Evolutionary conservation across 2,797 vertebrate genomes (phyloP).

Genomic region (Propithecus perrieri): DNA sequence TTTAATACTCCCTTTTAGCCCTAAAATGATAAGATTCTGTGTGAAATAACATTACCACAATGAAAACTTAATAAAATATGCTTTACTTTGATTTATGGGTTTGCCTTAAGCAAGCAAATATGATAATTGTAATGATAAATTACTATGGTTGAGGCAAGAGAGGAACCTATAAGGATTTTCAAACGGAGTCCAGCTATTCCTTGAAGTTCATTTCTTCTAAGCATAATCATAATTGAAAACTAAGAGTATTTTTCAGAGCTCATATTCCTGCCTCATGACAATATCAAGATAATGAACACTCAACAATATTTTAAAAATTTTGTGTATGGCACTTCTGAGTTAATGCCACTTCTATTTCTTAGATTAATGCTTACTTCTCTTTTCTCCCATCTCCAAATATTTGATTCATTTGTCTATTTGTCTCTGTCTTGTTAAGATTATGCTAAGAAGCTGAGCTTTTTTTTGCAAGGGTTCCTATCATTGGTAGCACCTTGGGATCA

Average conservation of each 20-base stretch:
- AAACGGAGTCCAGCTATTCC: background rate
- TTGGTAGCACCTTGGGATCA: background rate
- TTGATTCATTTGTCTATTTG: background rate
- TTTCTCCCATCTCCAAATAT: background rate
- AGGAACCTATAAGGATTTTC: background rate
- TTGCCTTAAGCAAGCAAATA: slow-evolving; percentile 23
- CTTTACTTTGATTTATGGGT: background rate
- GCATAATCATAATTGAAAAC: background rate
- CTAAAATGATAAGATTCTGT: background rate
- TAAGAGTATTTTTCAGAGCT: background rate
- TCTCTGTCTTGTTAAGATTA: background rate
- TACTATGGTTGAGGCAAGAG: background rate
- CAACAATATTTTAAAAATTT: background rate
- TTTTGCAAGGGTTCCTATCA: background rate
- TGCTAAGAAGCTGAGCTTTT: background rate
- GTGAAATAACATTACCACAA: background rate
- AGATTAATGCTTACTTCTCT: background rate
- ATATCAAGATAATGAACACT: background rate
- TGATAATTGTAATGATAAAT: background rate
- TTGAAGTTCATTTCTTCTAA: background rate
- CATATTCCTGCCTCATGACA: background rate
- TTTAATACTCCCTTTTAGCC: background rate
- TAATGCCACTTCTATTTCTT: background rate
- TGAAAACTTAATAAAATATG: slow-evolving; percentile 15
- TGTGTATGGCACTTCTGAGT: background rate